These are phyloP conservation scores for Julus scanicus DNA, from an alignment of 2,888 invertebrate species.

Conservation along the genomic window DNA sequence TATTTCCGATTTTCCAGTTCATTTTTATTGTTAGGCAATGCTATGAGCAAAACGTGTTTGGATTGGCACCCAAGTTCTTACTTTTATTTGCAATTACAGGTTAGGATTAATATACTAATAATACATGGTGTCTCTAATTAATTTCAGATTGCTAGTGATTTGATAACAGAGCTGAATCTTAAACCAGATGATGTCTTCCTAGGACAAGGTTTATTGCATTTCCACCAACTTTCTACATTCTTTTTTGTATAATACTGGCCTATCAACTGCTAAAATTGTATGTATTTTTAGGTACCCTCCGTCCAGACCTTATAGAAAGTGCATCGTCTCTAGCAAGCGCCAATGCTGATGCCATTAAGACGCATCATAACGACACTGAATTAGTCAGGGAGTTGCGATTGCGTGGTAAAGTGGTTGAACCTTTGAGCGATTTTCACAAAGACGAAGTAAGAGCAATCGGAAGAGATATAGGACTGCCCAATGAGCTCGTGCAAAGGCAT, in stretches of 20 bases:
- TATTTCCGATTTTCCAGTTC: conserved; percentile 54
- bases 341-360: conserved; percentile 97
- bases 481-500: conserved; percentile 89
- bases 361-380: conserved; percentile 99
- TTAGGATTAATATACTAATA: not conserved
- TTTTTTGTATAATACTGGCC: conserved; percentile 55
- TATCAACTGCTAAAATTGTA: not conserved
- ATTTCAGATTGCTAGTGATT: conserved; percentile 82
- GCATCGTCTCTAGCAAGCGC: conserved; percentile 84
- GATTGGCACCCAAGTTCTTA: not conserved
- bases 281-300: conserved; percentile 76
- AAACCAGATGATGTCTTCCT: conserved; percentile 92
- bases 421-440: conserved; percentile 98
- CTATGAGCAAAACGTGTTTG: not conserved
- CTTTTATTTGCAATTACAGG: not conserved
- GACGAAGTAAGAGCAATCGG: conserved; percentile 94
- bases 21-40: not conserved
- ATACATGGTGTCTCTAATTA: not conserved
- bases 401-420: conserved; percentile 91
- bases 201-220: conserved; percentile 75
- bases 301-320: conserved; percentile 98
- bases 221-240: not conserved
- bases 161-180: conserved; percentile 85
- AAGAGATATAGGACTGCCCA: conserved; percentile 86
- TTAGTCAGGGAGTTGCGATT: conserved; percentile 81